These are phyloP conservation scores for Sylvilagus floridanus DNA, from an alignment of 2,797 vertebrate species.

Conservation along the genomic window DNA sequence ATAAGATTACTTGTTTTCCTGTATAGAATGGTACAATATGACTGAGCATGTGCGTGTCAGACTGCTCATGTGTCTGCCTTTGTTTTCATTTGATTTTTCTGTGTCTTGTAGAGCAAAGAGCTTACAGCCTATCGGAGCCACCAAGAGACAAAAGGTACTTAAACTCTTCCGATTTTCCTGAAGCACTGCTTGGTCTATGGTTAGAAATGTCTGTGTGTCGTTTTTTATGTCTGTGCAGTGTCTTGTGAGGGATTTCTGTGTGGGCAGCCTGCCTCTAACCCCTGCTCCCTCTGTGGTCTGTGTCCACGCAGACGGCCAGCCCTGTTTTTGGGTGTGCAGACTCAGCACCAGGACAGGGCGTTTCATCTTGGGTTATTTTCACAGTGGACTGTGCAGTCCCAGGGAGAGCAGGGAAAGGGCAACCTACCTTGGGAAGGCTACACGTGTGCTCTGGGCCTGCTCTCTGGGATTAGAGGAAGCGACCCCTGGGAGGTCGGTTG, in stretches of 20 bases:
- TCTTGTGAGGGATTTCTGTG: background rate
- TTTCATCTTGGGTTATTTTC: conserved; percentile 2
- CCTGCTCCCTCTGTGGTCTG: background rate
- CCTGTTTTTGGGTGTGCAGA: background rate
- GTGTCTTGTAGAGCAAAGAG: conserved; percentile 92
- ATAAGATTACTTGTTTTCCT: background rate
- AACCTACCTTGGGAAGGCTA: background rate
- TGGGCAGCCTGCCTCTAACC: background rate
- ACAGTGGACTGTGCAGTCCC: background rate
- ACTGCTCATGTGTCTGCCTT: background rate
- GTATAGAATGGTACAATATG: background rate
- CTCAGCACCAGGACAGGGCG: background rate
- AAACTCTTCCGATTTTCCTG: background rate
- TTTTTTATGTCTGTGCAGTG: background rate
- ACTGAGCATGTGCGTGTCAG: background rate
- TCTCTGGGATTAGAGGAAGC: background rate
- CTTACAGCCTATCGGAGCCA: conserved; percentile 90
- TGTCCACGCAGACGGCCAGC: background rate
- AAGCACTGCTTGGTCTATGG: background rate
- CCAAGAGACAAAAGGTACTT: conserved; percentile 93
- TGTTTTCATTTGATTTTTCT: conserved; percentile 70
- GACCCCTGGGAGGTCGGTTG: background rate
- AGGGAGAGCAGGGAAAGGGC: background rate
- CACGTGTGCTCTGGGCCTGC: background rate
- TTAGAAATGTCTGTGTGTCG: background rate